Base-by-base conservation (phyloP, 2,797 vertebrate species). In the Microctenopoma lineatum region DNA sequence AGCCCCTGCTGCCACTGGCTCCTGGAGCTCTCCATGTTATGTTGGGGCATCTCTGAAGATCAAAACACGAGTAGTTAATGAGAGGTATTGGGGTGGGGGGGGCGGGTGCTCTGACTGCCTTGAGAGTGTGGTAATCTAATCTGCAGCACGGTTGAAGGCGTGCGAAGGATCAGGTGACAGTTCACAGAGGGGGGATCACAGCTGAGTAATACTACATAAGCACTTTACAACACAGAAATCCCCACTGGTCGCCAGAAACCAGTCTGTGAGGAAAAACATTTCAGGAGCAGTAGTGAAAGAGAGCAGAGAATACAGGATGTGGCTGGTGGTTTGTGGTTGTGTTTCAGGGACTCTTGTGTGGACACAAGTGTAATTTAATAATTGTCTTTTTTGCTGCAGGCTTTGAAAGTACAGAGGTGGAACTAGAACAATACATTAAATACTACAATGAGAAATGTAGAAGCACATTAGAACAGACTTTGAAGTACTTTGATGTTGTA, bases 31-130 rank as follows among this genome's bases (percentile, higher is more conserved):
- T 93, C 92, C 80, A 90, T 90, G 62, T 91, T 90, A 59, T 91
- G 89, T 42, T 87, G 87, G 48, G 92, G 92, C 92, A 94, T 92
- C 62, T 85, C 89, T 93, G 69, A 66, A 75, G 59, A n/a, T 50
- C 45, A 1, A 75, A 55, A 64, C 44, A 60, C 11, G 42, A 36
- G 55, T 2, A 25, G 52, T 70, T 55, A 45, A 70, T 29, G 63
- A 69, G 70, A 59, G 67, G 45, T 60, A 21, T 32, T 44, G 14
- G 13, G 48, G 36, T 6, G 4, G 21, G 26, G 10, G 15, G 6
- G 3, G 6, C 2, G 9, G 1, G 9, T 11, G 9, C 4, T 14
- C 45, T 15, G 10, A 8, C 42, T 57, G 54, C 42, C 73, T 70
- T 73, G n/a, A 27, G 25, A 54, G 50, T 75, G 64, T 78, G 47